phyloP scores from a whole-genome alignment of 2,888 invertebrate species.

The Ligdia adustata region DNA sequence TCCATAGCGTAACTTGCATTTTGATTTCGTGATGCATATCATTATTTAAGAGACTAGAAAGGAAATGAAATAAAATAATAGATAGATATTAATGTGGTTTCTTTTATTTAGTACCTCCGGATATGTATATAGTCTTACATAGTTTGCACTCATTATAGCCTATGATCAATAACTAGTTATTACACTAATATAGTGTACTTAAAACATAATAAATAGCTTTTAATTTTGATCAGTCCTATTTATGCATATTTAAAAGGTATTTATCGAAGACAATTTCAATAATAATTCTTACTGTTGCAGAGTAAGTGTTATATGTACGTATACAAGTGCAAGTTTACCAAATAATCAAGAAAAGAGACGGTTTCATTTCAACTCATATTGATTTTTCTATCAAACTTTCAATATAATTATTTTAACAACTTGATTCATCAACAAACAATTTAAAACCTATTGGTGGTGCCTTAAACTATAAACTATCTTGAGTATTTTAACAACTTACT shows the following conservation, averaged over 20 bases:
- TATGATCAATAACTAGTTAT: conserved; percentile 53
- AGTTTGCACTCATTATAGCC: conserved; percentile 55
- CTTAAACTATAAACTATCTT: conserved; percentile 53
- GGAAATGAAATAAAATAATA: conserved; percentile 17
- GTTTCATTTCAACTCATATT: no score
- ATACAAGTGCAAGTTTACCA: no score
- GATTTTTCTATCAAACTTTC: no score
- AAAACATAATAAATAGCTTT: conserved; percentile 59
- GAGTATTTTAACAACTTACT: conserved; percentile 74
- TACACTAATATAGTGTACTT: conserved; percentile 83
- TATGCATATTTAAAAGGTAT: conserved; percentile 26
- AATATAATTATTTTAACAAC: no score
- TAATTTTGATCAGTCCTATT: conserved; percentile 35
- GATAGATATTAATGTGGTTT: conserved; percentile 25
- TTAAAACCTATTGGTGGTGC: conserved; percentile 58
- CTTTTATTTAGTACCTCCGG: conserved; percentile 61
- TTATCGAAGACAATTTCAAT: no score
- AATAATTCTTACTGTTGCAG: no score
- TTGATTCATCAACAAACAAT: no score
- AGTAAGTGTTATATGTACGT: no score
- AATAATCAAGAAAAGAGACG: no score
- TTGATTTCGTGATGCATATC: conserved; percentile 36
- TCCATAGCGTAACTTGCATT: conserved; percentile 47
- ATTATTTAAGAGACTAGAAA: conserved; percentile 11
- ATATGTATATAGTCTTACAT: conserved; percentile 63